phyloP scores from a whole-genome alignment of 2,888 invertebrate genomes.

The Rhagium mordax region DNA sequence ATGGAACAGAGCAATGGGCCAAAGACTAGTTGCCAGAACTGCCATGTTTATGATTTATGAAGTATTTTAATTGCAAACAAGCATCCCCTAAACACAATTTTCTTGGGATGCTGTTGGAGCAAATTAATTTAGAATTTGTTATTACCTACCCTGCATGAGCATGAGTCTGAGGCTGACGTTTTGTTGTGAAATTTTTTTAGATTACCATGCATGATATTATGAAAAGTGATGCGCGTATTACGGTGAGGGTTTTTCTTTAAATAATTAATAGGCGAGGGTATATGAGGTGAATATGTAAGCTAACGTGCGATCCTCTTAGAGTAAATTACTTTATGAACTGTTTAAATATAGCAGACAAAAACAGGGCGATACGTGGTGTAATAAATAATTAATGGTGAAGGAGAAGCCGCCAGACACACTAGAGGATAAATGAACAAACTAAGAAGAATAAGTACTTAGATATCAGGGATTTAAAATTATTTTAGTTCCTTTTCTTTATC shows the following conservation, averaged over 20 bases:
- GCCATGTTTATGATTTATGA: slow-evolving; percentile 38
- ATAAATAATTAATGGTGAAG: not conserved
- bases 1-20: not conserved
- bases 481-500: no score
- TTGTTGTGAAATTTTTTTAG: not conserved
- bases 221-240: not conserved
- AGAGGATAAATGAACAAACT: no score
- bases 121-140: slow-evolving; percentile 12
- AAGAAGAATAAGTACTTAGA: no score
- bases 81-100: slow-evolving; percentile 3
- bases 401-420: not conserved
- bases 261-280: not conserved
- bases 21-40: slow-evolving; percentile 15
- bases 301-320: not conserved
- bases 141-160: no score
- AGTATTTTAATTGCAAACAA: slow-evolving; percentile 36
- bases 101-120: not conserved
- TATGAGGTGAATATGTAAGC: not conserved
- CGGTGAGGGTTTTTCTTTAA: not conserved
- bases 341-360: not conserved
- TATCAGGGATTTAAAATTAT: no score
- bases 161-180: not conserved
- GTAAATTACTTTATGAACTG: not conserved
- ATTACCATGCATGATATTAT: not conserved
- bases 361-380: not conserved